phyloP scores from a whole-genome alignment of 92 coral and sea anemone species.

The Porites divaricata region DNA sequence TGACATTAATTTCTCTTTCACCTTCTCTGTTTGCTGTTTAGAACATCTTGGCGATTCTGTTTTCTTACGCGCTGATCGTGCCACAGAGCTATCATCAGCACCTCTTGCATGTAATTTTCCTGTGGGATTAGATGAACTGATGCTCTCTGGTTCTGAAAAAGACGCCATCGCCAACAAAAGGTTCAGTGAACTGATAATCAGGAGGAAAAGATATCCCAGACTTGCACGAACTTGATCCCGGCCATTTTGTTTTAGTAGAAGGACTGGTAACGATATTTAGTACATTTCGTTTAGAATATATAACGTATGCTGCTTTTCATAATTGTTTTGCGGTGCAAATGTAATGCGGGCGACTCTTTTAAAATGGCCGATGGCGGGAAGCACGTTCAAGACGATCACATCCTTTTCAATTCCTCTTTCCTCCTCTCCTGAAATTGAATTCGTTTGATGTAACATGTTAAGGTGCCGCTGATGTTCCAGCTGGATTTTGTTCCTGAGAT shows the following conservation, averaged over 20 bases:
- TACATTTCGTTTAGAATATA: too few species aligned
- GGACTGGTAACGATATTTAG: slow-evolving; percentile 26
- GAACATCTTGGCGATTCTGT: background rate
- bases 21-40: background rate
- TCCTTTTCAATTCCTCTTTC: background rate
- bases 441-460: background rate
- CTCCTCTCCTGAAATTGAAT: background rate
- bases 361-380: slow-evolving; percentile 19
- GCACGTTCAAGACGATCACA: background rate
- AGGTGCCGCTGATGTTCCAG: background rate
- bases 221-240: slow-evolving; percentile 9
- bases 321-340: background rate
- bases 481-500: background rate
- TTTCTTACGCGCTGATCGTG: slow-evolving; percentile 3
- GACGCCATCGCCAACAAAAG: slow-evolving; percentile 3
- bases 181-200: background rate
- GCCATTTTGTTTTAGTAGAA: slow-evolving; percentile 16
- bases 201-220: background rate
- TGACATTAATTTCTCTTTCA: slow-evolving; percentile 30
- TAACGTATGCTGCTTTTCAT: too few species aligned
- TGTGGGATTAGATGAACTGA: background rate
- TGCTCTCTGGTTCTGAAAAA: slow-evolving; percentile 7
- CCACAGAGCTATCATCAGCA: background rate
- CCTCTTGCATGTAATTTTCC: background rate
- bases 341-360: background rate